Evolutionary conservation across 2,888 invertebrate species (phyloP).

Genomic region (Conomelus anceps): DNA sequence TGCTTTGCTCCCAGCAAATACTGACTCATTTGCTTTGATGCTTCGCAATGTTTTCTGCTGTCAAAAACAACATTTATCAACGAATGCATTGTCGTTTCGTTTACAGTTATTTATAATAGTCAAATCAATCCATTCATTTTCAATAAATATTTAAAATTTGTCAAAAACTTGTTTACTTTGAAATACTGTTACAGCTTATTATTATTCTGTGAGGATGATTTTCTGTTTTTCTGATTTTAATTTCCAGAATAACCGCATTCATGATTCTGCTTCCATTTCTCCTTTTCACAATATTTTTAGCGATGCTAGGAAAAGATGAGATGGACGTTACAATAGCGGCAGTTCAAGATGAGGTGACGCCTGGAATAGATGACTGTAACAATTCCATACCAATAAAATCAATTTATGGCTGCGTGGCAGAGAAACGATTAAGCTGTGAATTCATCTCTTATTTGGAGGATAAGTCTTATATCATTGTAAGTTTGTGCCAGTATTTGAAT

Average conservation of each 20-base stretch:
- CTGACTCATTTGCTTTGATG: too few relatives aligned
- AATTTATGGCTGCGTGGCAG: not conserved
- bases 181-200: too few relatives aligned
- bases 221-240: too few relatives aligned
- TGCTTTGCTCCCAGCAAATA: too few relatives aligned
- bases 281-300: constrained; percentile 80
- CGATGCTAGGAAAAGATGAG: constrained; percentile 83
- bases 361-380: not conserved
- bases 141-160: too few relatives aligned
- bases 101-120: too few relatives aligned
- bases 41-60: too few relatives aligned
- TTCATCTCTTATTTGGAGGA: not conserved
- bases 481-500: not conserved
- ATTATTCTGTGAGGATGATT: too few relatives aligned
- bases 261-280: constrained; percentile 77
- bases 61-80: too few relatives aligned
- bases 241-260: constrained; percentile 67
- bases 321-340: constrained; percentile 66
- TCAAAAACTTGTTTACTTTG: too few relatives aligned
- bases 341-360: constrained; percentile 66
- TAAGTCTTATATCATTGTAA: constrained; percentile 15
- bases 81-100: too few relatives aligned
- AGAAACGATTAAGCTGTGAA: constrained; percentile 12
- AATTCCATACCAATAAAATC: not conserved
- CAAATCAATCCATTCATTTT: too few relatives aligned